Evolutionary conservation across 2,113 vertebrate genomes (phyloP).

Genomic region (Mola mola): DNA sequence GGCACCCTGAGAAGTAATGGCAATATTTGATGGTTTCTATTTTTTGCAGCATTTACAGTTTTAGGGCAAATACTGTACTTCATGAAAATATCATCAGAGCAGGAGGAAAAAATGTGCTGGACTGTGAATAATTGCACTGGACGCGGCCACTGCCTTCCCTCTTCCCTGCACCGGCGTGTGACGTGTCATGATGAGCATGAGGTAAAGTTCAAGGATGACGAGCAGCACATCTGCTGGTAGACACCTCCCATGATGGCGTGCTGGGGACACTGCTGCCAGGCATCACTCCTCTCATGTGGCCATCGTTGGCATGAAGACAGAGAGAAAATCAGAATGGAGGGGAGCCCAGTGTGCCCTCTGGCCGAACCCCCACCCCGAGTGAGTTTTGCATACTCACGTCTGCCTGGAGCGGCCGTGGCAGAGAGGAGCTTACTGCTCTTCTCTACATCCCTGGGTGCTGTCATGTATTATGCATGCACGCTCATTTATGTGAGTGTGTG

Average conservation of each 20-base stretch:
- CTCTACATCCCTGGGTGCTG: constrained; percentile 1
- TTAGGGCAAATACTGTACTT: constrained; percentile 57
- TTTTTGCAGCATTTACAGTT: constrained; percentile 52
- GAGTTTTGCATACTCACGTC: constrained; percentile 7
- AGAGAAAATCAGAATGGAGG: constrained; percentile 15
- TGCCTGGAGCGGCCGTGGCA: constrained; percentile 16
- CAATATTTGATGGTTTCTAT: constrained; percentile 55
- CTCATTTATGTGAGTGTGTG: neutral
- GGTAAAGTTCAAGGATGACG: constrained; percentile 48
- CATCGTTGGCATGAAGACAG: constrained; percentile 35
- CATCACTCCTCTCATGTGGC: constrained; percentile 41
- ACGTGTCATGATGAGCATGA: constrained; percentile 1
- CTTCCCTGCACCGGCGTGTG: neutral
- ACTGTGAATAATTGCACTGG: constrained; percentile 21
- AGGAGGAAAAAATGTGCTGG: constrained; percentile 23
- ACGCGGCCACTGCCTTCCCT: neutral
- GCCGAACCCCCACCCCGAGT: neutral
- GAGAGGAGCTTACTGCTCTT: constrained; percentile 5
- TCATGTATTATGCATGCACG: constrained; percentile 8
- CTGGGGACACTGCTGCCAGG: constrained; percentile 31
- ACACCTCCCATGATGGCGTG: constrained; percentile 23
- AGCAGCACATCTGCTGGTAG: constrained; percentile 36
- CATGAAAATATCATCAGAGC: constrained; percentile 53
- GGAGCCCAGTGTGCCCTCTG: constrained; percentile 23
- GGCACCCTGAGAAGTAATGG: constrained; percentile 61